Conservation (phyloP, 1,140 invertebrate genomes). For the Drosophila ambigua region DNA sequence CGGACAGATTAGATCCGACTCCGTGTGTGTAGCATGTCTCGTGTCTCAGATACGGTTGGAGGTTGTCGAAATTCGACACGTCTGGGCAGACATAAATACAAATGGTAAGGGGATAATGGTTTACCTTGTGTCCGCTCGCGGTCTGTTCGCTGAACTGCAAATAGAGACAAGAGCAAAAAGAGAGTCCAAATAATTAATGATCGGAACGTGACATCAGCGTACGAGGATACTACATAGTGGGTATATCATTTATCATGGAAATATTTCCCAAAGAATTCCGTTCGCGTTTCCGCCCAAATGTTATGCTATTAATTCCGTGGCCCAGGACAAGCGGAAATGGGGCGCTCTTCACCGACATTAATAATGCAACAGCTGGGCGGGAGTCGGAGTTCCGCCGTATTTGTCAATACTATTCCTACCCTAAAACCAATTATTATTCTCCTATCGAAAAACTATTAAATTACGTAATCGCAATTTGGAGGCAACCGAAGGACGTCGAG, state of each 20-base stretch:
- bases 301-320: constrained; percentile 56
- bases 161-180: constrained; percentile 69
- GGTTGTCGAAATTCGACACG: constrained; percentile 67
- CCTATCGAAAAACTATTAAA: constrained; percentile 69
- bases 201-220: constrained; percentile 67
- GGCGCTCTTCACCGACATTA: constrained; percentile 54
- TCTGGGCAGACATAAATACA: constrained; percentile 52
- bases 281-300: constrained; percentile 63
- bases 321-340: constrained; percentile 47
- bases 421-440: constrained; percentile 79
- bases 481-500: background rate
- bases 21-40: background rate
- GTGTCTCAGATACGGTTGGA: constrained; percentile 14
- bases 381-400: constrained; percentile 2
- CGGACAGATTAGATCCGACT: constrained; percentile 40
- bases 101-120: constrained; percentile 12
- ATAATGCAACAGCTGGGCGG: constrained; percentile 75
- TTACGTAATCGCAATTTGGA: constrained; percentile 51
- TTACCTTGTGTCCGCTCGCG: constrained; percentile 61
- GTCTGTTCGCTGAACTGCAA: constrained; percentile 67
- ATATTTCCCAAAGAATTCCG: constrained; percentile 52
- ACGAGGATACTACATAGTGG: constrained; percentile 32
- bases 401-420: constrained; percentile 63
- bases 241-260: constrained; percentile 69
- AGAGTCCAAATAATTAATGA: constrained; percentile 73